A percentile compares a stretch with the other conserved stretches of the same genome.
Conservation (phyloP, 23 tunicate genomes). For the Corella eumyota region DNA sequence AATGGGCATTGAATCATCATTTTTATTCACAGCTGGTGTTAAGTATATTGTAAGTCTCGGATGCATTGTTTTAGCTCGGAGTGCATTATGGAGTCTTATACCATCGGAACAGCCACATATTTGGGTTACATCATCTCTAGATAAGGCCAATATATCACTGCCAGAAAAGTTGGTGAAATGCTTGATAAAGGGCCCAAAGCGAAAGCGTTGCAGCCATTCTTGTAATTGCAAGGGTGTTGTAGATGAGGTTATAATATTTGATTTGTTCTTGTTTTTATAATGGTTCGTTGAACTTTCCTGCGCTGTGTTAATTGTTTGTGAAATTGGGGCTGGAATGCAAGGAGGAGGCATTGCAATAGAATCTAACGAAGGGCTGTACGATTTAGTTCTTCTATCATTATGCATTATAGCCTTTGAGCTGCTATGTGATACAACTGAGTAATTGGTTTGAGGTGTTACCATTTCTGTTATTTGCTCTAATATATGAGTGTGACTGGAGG, state of each 20-base stretch:
- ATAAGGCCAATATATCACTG: slow-evolving; percentile 57
- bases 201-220: slow-evolving; percentile 75
- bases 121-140: slow-evolving; percentile 77
- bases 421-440: neutral
- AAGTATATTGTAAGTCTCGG: slow-evolving; percentile 66
- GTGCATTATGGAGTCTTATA: slow-evolving; percentile 72
- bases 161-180: slow-evolving; percentile 63
- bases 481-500: neutral
- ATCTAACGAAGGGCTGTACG: slow-evolving; percentile 1
- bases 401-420: neutral
- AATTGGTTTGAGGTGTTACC: slow-evolving; percentile 6
- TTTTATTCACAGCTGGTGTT: slow-evolving; percentile 29
- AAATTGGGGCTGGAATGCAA: slow-evolving; percentile 1
- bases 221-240: slow-evolving; percentile 44
- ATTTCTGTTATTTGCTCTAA: slow-evolving; percentile 25
- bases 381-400: neutral
- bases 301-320: neutral
- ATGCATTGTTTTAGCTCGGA: slow-evolving; percentile 50
- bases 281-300: slow-evolving; percentile 2
- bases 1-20: slow-evolving; percentile 9
- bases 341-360: neutral
- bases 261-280: neutral
- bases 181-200: slow-evolving; percentile 46
- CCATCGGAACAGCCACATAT: slow-evolving; percentile 89
- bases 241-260: slow-evolving; percentile 19